These are phyloP conservation scores for Cryptophagus acutangulus DNA, from an alignment of 2,888 invertebrate species.

Conservation along the genomic window DNA sequence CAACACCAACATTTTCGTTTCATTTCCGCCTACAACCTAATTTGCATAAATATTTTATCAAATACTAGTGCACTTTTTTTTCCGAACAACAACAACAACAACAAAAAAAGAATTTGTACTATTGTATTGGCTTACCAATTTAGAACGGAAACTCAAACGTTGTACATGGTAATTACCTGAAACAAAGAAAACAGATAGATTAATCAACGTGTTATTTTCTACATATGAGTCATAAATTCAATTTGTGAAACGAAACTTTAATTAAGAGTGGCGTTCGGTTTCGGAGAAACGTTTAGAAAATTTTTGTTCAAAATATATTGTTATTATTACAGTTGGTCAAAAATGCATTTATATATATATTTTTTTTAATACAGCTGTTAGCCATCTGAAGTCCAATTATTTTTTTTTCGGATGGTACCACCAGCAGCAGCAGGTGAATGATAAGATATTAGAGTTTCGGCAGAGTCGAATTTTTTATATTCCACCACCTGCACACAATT, in stretches of 20 bases:
- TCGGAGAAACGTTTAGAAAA: too few relatives aligned
- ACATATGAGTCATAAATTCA: constrained; percentile 8
- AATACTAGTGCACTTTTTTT: too few relatives aligned
- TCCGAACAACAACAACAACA: too few relatives aligned
- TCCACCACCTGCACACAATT: too few relatives aligned
- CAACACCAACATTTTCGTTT: background rate
- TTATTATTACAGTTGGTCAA: too few relatives aligned
- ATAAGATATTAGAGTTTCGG: background rate
- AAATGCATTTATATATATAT: too few relatives aligned
- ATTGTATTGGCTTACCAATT: constrained; percentile 2
- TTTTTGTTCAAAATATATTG: too few relatives aligned
- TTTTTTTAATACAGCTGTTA: background rate
- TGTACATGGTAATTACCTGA: background rate
- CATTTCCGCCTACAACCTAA: constrained; percentile 2
- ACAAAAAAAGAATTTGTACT: too few relatives aligned
- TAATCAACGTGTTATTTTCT: too few relatives aligned
- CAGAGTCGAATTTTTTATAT: too few relatives aligned
- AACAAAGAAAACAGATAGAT: background rate
- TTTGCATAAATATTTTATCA: constrained; percentile 1
- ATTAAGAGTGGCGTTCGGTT: too few relatives aligned
- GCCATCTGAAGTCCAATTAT: background rate
- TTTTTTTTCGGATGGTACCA: constrained; percentile 1
- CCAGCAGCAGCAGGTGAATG: constrained; percentile 2
- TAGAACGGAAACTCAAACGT: too few relatives aligned
- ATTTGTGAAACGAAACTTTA: constrained; percentile 3